These are phyloP conservation scores for Rhynchomys soricoides DNA, from an alignment of 2,113 vertebrate genomes.

Conservation along the genomic window DNA sequence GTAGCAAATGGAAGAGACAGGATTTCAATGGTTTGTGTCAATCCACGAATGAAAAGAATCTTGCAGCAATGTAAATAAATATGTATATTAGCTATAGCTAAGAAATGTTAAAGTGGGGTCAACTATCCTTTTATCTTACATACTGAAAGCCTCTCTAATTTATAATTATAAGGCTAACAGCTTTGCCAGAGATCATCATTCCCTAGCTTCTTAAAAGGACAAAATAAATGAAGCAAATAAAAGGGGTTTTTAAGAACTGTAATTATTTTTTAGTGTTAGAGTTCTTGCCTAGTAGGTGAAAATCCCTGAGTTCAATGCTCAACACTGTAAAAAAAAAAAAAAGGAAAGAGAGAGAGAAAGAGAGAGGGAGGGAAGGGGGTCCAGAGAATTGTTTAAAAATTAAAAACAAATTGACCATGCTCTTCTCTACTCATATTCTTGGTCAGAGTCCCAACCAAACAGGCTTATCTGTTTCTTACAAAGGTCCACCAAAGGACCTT, in stretches of 20 bases:
- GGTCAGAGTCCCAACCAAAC: neutral
- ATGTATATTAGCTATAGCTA: neutral
- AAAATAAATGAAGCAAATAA: constrained; percentile 40
- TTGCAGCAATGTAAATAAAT: constrained; percentile 8
- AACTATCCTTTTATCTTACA: constrained; percentile 1
- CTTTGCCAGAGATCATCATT: neutral
- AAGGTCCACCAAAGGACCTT: neutral
- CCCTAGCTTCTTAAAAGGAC: constrained; percentile 34
- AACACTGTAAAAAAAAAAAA: neutral
- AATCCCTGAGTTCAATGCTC: neutral
- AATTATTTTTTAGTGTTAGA: neutral
- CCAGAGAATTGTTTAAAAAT: constrained; percentile 14
- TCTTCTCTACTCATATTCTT: neutral
- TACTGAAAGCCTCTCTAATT: constrained; percentile 32
- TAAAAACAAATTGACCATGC: neutral
- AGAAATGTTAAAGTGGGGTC: constrained; percentile 25
- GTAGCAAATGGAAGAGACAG: constrained; percentile 20
- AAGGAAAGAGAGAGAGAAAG: neutral
- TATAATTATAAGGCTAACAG: constrained; percentile 5
- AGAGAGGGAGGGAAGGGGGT: neutral
- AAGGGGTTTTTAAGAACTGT: neutral
- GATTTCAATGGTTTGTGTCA: neutral
- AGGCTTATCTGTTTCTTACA: constrained; percentile 42
- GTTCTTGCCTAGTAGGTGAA: neutral
- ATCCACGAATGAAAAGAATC: constrained; percentile 19